These are phyloP conservation scores for Callipepla squamata DNA, from an alignment of 2,113 vertebrate genomes.

Conservation along the genomic window DNA sequence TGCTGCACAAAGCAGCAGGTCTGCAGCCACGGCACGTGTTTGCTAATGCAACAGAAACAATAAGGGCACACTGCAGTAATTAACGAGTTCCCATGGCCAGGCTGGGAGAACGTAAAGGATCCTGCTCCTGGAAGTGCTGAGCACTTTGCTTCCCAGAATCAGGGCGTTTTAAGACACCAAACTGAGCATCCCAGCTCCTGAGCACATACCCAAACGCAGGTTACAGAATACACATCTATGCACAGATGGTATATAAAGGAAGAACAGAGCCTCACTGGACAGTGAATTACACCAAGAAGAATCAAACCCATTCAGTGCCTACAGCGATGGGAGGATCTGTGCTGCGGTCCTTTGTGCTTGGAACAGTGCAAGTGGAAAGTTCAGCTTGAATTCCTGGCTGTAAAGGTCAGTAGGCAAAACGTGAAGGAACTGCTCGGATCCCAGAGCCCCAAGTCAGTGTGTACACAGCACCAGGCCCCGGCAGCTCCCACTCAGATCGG, in stretches of 20 bases:
- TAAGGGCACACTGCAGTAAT: background rate
- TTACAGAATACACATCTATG: background rate
- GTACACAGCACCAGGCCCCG: background rate
- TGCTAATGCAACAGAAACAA: background rate
- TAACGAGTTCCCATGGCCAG: background rate
- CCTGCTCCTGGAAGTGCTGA: background rate
- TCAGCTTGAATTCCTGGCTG: constrained; percentile 10
- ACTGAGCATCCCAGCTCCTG: background rate
- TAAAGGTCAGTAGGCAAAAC: constrained; percentile 22
- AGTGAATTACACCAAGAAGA: background rate
- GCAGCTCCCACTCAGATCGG: rapidly evolving
- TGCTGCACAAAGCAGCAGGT: background rate
- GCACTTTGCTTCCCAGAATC: background rate
- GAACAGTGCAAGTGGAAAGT: background rate
- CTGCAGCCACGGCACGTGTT: background rate
- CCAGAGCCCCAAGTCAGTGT: background rate
- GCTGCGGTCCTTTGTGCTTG: background rate
- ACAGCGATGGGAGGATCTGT: rapidly evolving
- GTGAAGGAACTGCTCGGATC: constrained; percentile 10
- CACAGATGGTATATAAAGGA: background rate
- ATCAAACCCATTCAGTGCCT: background rate
- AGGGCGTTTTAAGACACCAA: background rate
- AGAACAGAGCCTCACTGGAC: background rate
- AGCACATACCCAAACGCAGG: background rate
- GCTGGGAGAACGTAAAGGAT: background rate